Percentiles rank a stretch among this genome's conserved stretches.
phyloP scores from a whole-genome alignment of 1,140 invertebrate species.

The Hermetia illucens region DNA sequence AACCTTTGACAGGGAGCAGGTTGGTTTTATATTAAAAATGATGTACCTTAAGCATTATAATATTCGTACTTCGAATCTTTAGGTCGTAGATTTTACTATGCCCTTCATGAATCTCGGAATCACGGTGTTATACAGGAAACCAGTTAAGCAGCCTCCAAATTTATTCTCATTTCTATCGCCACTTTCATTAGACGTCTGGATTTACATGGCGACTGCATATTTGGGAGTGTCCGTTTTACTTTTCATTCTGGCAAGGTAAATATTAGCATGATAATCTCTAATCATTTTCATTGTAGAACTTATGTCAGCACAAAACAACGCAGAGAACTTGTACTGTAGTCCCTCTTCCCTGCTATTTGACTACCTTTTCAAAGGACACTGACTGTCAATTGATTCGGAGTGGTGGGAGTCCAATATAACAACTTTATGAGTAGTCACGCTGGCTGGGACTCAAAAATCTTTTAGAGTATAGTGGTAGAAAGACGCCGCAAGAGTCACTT shows the following conservation, averaged over 20 bases:
- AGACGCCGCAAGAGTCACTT: too few relatives aligned
- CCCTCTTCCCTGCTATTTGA: too few relatives aligned
- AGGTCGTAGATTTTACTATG: constrained; percentile 89
- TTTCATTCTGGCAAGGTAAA: constrained; percentile 80
- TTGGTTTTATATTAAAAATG: constrained; percentile 10
- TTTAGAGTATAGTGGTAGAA: too few relatives aligned
- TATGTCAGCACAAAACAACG: too few relatives aligned
- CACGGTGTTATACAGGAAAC: constrained; percentile 84
- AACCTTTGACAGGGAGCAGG: constrained; percentile 69
- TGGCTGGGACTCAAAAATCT: too few relatives aligned
- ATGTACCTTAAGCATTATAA: not conserved
- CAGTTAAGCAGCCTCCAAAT: constrained; percentile 79
- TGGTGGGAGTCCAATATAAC: too few relatives aligned
- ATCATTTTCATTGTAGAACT: too few relatives aligned
- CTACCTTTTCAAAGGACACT: too few relatives aligned
- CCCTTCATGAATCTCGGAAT: constrained; percentile 93
- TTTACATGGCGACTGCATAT: constrained; percentile 90
- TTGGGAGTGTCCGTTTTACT: constrained; percentile 84
- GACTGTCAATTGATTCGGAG: too few relatives aligned
- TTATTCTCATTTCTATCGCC: constrained; percentile 90
- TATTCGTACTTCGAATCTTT: constrained; percentile 11
- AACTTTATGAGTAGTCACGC: too few relatives aligned
- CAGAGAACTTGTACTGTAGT: too few relatives aligned
- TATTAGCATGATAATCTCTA: too few relatives aligned
- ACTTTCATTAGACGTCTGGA: constrained; percentile 86